phyloP scores from a whole-genome alignment of 1,140 invertebrate species.

The Pissodes strobi region DNA sequence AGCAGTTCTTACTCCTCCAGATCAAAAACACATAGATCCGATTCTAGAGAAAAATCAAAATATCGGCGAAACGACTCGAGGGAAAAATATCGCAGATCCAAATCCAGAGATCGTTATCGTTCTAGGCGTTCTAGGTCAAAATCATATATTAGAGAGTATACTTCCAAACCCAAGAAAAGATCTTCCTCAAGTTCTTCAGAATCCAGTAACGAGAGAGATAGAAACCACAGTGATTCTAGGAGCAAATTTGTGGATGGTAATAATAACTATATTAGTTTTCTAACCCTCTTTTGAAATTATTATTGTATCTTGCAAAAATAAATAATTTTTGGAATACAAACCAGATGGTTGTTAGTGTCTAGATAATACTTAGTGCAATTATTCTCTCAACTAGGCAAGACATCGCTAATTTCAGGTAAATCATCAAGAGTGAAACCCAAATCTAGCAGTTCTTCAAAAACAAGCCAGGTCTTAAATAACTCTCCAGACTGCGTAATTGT shows the following conservation, averaged over 20 bases:
- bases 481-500: constrained; percentile 19
- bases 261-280: no score
- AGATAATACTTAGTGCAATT: no score
- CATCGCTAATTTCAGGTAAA: no score
- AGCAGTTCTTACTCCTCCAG: constrained; percentile 39
- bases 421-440: not conserved
- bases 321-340: no score
- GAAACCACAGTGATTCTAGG: constrained; percentile 19
- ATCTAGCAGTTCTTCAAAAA: not conserved
- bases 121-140: constrained; percentile 44
- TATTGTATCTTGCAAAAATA: no score
- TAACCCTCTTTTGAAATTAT: no score
- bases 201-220: constrained; percentile 22
- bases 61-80: constrained; percentile 16
- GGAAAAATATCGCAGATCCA: constrained; percentile 32
- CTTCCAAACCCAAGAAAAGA: constrained; percentile 38
- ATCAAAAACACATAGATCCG: constrained; percentile 35
- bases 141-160: constrained; percentile 46
- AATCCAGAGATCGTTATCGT: constrained; percentile 40
- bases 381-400: no score
- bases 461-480: not conserved
- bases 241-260: constrained; percentile 15
- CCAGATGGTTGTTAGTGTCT: no score
- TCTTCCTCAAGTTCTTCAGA: constrained; percentile 36
- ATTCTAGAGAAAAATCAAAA: constrained; percentile 39